phyloP scores from a whole-genome alignment of 2,797 vertebrate species.

The Chanos chanos region DNA sequence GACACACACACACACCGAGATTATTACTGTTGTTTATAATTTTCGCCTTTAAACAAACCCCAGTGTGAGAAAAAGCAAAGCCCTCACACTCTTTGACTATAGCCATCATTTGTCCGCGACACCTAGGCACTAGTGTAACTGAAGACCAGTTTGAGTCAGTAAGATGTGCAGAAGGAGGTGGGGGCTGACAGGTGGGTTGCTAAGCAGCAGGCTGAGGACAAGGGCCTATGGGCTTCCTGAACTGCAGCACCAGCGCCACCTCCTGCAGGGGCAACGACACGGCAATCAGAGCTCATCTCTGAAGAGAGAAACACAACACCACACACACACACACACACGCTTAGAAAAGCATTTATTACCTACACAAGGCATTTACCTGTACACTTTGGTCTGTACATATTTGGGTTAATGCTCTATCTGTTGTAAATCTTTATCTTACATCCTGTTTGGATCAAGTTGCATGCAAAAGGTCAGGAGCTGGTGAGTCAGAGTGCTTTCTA shows the following conservation, averaged over 20 bases:
- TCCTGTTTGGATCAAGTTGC: no score
- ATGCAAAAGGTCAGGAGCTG: no score
- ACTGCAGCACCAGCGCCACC: conserved; percentile 68
- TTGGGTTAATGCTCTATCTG: no score
- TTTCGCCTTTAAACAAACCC: no score
- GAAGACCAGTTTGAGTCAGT: neutral
- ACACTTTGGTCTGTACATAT: no score
- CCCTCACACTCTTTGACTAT: neutral
- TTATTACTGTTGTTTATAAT: no score
- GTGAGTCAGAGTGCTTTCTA: no score
- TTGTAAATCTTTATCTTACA: no score
- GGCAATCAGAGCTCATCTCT: conserved; percentile 78
- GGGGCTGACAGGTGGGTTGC: conserved; percentile 44
- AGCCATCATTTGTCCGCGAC: neutral
- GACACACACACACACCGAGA: no score
- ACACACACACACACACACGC: no score
- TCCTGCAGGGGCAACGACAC: conserved; percentile 73
- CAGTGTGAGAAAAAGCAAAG: neutral
- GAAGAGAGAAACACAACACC: conserved; percentile 53
- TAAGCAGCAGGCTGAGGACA: conserved; percentile 41
- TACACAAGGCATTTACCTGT: no score
- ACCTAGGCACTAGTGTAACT: conserved; percentile 6
- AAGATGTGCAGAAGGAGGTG: neutral
- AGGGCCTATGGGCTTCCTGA: conserved; percentile 42
- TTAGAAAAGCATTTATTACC: conserved; percentile 25